phyloP scores from a whole-genome alignment of 1,140 invertebrate species.

The Temnothorax longispinosus region DNA sequence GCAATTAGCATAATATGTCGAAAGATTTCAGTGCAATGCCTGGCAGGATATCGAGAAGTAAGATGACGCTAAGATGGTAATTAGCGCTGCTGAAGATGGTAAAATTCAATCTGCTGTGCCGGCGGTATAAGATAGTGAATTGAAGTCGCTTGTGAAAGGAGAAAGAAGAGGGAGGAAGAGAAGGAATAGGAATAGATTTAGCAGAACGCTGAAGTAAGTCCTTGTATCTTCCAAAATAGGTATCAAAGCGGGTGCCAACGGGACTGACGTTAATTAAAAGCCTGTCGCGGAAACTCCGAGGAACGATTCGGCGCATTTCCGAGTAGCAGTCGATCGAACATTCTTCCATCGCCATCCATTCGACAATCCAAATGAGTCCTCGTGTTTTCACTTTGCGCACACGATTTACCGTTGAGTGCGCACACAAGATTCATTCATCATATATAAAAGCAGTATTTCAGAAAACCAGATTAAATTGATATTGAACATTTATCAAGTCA shows the following conservation, averaged over 20 bases:
- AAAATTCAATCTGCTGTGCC: conserved; percentile 66
- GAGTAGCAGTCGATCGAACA: conserved; percentile 63
- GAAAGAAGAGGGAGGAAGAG: not conserved
- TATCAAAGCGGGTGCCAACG: conserved; percentile 59
- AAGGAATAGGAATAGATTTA: conserved; percentile 26
- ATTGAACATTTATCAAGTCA: not conserved
- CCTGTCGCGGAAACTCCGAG: conserved; percentile 54
- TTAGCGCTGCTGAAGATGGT: conserved; percentile 50
- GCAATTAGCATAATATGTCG: conserved; percentile 44
- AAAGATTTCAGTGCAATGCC: not conserved
- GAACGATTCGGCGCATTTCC: conserved; percentile 39
- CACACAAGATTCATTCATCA: conserved; percentile 13
- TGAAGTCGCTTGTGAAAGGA: conserved; percentile 18
- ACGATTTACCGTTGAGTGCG: conserved; percentile 23
- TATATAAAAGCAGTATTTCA: conserved; percentile 24
- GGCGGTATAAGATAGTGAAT: conserved; percentile 23
- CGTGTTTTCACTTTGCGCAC: conserved; percentile 48
- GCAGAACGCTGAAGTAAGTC: conserved; percentile 23
- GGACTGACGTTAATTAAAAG: conserved; percentile 73
- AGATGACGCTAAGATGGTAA: conserved; percentile 46
- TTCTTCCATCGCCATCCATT: conserved; percentile 36
- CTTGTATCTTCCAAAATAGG: conserved; percentile 71
- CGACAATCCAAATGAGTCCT: conserved; percentile 34
- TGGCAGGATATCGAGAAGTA: conserved; percentile 17
- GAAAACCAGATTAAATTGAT: conserved; percentile 36